These are phyloP conservation scores for Drosophila buzzatii DNA, from an alignment of 2,888 invertebrate species.

Conservation along the genomic window DNA sequence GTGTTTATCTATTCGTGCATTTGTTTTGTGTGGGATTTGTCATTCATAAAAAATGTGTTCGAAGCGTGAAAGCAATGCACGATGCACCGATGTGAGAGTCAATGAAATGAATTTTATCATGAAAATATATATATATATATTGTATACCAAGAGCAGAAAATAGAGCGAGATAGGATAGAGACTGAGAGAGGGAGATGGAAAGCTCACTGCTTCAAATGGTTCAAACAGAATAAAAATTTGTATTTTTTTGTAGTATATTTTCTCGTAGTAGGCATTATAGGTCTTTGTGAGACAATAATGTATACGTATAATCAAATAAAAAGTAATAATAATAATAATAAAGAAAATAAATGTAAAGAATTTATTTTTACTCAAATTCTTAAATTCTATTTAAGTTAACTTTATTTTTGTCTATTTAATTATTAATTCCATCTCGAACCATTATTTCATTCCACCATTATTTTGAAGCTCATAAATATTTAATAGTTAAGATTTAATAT, in stretches of 20 bases:
- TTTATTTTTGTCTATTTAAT: neutral
- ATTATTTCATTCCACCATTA: too few relatives aligned
- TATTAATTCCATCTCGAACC: too few relatives aligned
- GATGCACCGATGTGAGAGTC: conserved; percentile 10
- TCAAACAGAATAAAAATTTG: neutral
- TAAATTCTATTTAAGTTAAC: too few relatives aligned
- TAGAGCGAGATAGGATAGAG: neutral
- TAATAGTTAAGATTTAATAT: too few relatives aligned
- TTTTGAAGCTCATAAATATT: too few relatives aligned
- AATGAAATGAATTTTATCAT: conserved; percentile 14
- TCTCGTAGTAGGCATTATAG: neutral
- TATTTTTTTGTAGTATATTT: neutral
- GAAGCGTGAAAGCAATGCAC: conserved; percentile 21
- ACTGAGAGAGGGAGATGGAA: neutral
- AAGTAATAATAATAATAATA: too few relatives aligned
- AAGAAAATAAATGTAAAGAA: too few relatives aligned
- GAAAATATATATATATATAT: neutral
- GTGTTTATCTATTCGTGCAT: conserved; percentile 19
- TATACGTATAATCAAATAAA: neutral
- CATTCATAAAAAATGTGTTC: conserved; percentile 46
- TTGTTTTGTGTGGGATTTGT: conserved; percentile 39
- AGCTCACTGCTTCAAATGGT: neutral
- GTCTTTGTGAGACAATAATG: neutral
- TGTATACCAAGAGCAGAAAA: neutral
- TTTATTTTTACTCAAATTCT: neutral